Evolutionary conservation across 2,797 vertebrate species (phyloP), one percentile per base, ranked within the genome.

Genomic region (Artibeus lituratus): DNA sequence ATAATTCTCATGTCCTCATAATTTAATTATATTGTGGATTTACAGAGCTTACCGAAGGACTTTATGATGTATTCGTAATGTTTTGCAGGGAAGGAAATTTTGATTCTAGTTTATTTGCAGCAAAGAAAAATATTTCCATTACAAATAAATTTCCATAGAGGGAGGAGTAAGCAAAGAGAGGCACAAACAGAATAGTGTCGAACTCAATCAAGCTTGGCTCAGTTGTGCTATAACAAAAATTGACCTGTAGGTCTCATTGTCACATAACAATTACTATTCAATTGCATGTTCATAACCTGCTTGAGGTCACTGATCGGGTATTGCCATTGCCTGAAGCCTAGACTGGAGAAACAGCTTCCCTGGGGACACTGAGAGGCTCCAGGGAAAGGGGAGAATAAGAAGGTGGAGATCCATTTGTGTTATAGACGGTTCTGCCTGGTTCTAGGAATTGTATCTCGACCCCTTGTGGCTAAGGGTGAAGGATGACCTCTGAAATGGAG

Each of bases 11-110:
- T 51, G 51, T 35, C 81, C 51, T 87, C 69, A 32, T 97, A 65
- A 97, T 96, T 97, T 95, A 91, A 94, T 92, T 77, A 93, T 78
- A n/a, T n/a, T 83, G 49, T 53, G 57, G 82, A 88, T 81, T 94
- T 95, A 42, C 87, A 90, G 51, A 39, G 94, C 65, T 94, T n/a
- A 55, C 73, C 81, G 67, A 91, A 82, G 9, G 72, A 70, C 95
- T 96, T 97, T 92, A 91, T 87, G 29, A 59, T 77, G 8, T 44
- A 70, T 82, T 95, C 69, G 59, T 47, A 96, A 92, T 42, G 86
- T 53, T 93, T 94, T 91, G 2, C 39, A 89, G 70, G n/a, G 37
- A 67, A 90, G 22, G n/a, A 77, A 35, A 91, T 95, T 96, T 95
- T 95, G 70, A 84, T 94, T 94, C 24, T 77, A 87, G 91, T 89